Evolutionary conservation across 2,113 vertebrate species (phyloP).

Genomic region (Isurus oxyrinchus): DNA sequence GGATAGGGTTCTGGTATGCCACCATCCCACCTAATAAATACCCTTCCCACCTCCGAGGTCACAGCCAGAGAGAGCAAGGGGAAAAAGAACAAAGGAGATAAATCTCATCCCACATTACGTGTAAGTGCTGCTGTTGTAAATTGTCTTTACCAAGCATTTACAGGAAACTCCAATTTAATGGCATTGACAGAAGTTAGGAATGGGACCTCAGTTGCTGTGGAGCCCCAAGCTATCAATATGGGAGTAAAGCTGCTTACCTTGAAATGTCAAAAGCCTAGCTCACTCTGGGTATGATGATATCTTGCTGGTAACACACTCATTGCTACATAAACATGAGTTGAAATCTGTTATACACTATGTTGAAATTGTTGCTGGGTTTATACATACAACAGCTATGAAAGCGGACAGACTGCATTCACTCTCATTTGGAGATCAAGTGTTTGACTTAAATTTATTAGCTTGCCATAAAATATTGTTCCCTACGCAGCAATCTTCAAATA

Average conservation of each 20-base stretch:
- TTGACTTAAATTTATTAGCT: too few relatives aligned
- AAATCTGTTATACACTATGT: not conserved
- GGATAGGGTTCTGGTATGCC: too few relatives aligned
- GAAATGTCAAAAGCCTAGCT: not conserved
- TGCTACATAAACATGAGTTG: not conserved
- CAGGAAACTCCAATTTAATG: not conserved
- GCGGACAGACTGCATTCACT: not conserved
- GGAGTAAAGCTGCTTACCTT: not conserved
- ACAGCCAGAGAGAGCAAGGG: not conserved
- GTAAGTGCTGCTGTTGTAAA: not conserved
- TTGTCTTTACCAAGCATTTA: not conserved
- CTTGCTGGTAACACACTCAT: not conserved
- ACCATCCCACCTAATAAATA: too few relatives aligned
- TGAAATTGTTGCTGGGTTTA: not conserved
- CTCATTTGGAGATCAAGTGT: too few relatives aligned
- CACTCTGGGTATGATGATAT: not conserved
- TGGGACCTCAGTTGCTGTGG: not conserved
- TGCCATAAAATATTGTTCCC: not conserved
- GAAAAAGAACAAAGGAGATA: not conserved
- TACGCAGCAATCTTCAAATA: not conserved
- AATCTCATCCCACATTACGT: not conserved
- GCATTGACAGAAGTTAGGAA: not conserved
- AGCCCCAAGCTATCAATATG: not conserved
- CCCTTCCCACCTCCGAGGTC: too few relatives aligned
- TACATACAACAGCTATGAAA: not conserved